phyloP scores from a whole-genome alignment of 1,140 invertebrate genomes.

The Trichogramma pretiosum region DNA sequence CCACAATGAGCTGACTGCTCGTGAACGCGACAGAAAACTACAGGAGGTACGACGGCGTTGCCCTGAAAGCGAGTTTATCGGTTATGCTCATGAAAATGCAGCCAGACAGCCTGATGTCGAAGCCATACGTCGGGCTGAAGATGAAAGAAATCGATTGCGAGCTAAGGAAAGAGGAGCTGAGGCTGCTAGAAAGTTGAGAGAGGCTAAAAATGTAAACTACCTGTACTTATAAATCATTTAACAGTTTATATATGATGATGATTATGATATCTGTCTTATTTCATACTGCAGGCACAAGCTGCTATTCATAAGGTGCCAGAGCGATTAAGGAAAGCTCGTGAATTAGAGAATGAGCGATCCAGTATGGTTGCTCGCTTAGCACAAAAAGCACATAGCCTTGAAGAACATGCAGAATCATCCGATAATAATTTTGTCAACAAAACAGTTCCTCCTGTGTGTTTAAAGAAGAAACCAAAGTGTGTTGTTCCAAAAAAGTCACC shows the following conservation, averaged over 20 bases:
- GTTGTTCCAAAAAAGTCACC: slow-evolving; percentile 10
- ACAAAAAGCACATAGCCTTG: not conserved
- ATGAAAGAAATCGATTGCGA: slow-evolving; percentile 29
- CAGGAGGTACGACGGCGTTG: slow-evolving; percentile 44
- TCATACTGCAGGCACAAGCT: no score
- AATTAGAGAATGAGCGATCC: slow-evolving; percentile 44
- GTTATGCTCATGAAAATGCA: slow-evolving; percentile 41
- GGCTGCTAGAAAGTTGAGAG: slow-evolving; percentile 35
- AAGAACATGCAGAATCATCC: not conserved
- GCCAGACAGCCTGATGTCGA: slow-evolving; percentile 33
- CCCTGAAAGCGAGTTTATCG: slow-evolving; percentile 44
- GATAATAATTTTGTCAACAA: slow-evolving; percentile 13
- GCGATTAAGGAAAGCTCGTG: slow-evolving; percentile 37
- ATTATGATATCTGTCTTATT: no score
- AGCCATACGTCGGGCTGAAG: slow-evolving; percentile 27
- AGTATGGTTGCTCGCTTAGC: slow-evolving; percentile 36
- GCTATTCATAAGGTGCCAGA: slow-evolving; percentile 30
- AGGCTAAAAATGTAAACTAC: slow-evolving; percentile 22
- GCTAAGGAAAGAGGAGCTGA: slow-evolving; percentile 39
- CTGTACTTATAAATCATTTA: no score
- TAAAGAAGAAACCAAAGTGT: slow-evolving; percentile 3
- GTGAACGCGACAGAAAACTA: slow-evolving; percentile 41
- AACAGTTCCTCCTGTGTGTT: not conserved
- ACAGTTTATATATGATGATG: no score
- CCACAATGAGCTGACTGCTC: slow-evolving; percentile 35